Conservation (phyloP, 1,140 invertebrate genomes). For the Pseudomyrmex dendroicus region DNA sequence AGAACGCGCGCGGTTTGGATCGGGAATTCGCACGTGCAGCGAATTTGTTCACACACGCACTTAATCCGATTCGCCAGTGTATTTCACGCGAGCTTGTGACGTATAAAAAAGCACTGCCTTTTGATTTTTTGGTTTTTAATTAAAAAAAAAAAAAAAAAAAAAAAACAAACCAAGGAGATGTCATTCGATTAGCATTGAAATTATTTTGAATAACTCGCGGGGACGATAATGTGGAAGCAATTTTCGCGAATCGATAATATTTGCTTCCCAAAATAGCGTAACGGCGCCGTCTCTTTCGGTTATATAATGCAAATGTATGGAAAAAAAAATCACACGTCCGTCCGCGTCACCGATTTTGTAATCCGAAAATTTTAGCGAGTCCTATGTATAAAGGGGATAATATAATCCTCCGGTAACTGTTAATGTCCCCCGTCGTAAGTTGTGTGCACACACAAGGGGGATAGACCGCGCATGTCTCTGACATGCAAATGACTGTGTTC, state of each 20-base stretch:
- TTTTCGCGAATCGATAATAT: neutral
- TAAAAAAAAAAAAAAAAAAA: too few relatives aligned
- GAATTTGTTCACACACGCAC: slow-evolving; percentile 34
- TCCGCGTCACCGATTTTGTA: too few relatives aligned
- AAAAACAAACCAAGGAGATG: too few relatives aligned
- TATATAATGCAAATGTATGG: neutral
- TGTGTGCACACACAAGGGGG: slow-evolving; percentile 50
- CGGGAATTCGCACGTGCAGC: neutral
- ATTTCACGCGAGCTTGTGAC: neutral
- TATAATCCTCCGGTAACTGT: slow-evolving; percentile 20
- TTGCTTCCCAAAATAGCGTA: slow-evolving; percentile 4
- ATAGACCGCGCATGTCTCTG: slow-evolving; percentile 28
- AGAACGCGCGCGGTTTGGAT: slow-evolving; percentile 32
- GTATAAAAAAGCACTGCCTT: neutral
- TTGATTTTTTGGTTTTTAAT: too few relatives aligned
- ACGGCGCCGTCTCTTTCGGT: neutral
- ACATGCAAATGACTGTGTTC: slow-evolving; percentile 66
- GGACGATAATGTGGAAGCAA: neutral
- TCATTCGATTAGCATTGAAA: neutral
- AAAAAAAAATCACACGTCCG: neutral
- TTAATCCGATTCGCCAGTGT: neutral
- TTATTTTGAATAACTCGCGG: neutral
- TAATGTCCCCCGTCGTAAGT: slow-evolving; percentile 24
- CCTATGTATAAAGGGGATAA: too few relatives aligned
- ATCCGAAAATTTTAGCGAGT: slow-evolving; percentile 11